Evolutionary conservation across 2,888 invertebrate species (phyloP), one percentile per base, ranked within the genome.

Genomic region (Catocala nupta): DNA sequence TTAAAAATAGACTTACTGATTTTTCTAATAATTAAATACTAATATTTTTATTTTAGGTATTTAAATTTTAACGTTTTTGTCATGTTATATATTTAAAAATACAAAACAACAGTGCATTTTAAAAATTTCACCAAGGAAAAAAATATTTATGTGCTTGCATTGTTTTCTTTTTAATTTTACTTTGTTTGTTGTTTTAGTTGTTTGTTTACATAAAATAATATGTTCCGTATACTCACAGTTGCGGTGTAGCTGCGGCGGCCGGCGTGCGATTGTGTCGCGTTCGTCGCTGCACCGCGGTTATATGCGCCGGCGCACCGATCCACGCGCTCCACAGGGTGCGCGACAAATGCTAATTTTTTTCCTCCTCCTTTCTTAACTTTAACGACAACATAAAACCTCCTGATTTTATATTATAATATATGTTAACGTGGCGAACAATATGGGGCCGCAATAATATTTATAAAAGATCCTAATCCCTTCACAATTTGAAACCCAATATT

Each of bases 191-290:
- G 44, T 33, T 12, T 53, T 39, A 34, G 9, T 54, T 48, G 12
- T 48, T 25, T 48, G 11, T 25, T 25, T 50, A 50, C n/a, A 34
- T 34, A 6, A 34, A n/a, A 34, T 36, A 36, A 33, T 39, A 39
- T 39, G 9, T 55, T 36, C 12, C 45, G 51, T 60, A 63, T 90
- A 93, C 93, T 93, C 87, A 93, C 92, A 83, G 84, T 84, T 84
- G 82, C 81, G 81, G 81, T 81, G 83, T 68, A 78, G 70, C 73
- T 77, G 74, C 79, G 81, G 75, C 84, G 82, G 78, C 84, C 86
- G 81, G 84, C 84, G 86, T 87, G 82, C 84, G 91, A 88, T 86
- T 93, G 93, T 85, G 84, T 78, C 78, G 70, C 68, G 68, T 47
- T 52, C 59, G 73, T 16, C 75, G 74, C 70, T 85, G 90, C 86